Evolutionary conservation across 1,140 invertebrate species (phyloP).

Genomic region (Orchestia grillus): DNA sequence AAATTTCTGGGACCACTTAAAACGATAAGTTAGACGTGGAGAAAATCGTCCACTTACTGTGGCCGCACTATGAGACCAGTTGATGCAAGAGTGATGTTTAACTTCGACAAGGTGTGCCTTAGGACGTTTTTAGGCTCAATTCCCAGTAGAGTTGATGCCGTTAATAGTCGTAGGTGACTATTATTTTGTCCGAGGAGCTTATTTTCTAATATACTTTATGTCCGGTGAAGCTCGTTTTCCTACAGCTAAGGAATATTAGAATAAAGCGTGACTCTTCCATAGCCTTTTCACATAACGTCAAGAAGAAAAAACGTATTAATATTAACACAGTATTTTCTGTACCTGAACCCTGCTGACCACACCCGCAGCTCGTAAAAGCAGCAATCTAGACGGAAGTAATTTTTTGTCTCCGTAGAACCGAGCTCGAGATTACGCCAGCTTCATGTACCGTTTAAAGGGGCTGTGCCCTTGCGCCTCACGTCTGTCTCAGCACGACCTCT

Average conservation of each 20-base stretch:
- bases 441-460: background rate
- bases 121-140: no score
- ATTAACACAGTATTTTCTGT: background rate
- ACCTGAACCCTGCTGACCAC: background rate
- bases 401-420: background rate
- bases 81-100: no score
- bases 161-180: no score
- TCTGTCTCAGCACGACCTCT: background rate
- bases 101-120: no score
- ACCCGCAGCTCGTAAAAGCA: background rate
- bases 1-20: no score
- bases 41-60: no score
- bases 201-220: no score
- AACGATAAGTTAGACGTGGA: no score
- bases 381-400: background rate
- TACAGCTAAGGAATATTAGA: background rate
- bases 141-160: no score
- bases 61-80: no score
- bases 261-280: background rate
- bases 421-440: background rate
- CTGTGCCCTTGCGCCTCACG: background rate
- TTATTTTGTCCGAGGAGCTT: no score
- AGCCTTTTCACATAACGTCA: background rate
- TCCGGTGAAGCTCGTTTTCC: background rate
- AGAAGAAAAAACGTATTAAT: background rate